Percentiles rank a stretch among this genome's conserved stretches.
These are phyloP conservation scores for Conus ventricosus DNA, from an alignment of 1,140 invertebrate genomes.

Conservation along the genomic window DNA sequence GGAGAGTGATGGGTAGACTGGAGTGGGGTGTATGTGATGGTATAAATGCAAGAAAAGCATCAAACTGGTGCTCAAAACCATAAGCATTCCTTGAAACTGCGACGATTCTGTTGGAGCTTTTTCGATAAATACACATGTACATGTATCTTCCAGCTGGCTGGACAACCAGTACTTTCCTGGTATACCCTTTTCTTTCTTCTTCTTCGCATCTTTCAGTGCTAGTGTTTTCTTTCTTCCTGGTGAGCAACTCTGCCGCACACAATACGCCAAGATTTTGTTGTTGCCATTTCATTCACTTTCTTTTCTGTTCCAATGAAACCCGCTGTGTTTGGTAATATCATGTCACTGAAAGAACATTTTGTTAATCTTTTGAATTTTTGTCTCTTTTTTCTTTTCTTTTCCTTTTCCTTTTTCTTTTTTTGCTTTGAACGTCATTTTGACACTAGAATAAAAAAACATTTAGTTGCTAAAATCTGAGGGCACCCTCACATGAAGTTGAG, in stretches of 20 bases:
- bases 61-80: no score
- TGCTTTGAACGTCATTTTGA: no score
- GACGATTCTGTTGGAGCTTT: background rate
- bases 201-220: background rate
- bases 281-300: background rate
- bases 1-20: no score
- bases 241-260: background rate
- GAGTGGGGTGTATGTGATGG: no score
- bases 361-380: background rate
- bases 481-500: no score
- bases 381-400: background rate
- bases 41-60: no score
- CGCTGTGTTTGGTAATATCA: no score
- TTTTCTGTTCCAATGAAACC: background rate
- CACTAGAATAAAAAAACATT: no score
- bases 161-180: background rate
- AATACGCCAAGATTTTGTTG: background rate
- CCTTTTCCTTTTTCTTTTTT: background rate
- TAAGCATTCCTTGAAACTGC: no score
- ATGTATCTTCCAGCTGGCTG: background rate
- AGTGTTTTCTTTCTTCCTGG: background rate
- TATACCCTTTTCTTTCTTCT: background rate
- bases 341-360: no score
- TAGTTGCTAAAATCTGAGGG: no score
- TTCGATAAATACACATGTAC: background rate